phyloP scores from a whole-genome alignment of 2,797 vertebrate species.

The Paedocypris micromegethes region DNA sequence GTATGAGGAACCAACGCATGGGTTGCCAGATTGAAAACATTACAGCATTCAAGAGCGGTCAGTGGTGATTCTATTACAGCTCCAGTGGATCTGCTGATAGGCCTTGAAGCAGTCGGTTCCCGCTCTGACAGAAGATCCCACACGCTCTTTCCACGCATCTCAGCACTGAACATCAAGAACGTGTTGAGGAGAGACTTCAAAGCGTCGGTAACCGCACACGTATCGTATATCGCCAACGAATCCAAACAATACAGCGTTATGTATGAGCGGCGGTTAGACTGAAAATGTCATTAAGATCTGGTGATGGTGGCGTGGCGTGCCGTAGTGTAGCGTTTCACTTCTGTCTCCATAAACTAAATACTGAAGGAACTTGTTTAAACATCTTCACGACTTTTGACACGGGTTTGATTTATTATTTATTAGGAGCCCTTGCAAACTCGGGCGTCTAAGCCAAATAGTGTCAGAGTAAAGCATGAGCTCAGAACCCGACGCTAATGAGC shows the following conservation, averaged over 20 bases:
- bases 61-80: conserved; percentile 22
- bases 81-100: conserved; percentile 28
- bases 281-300: conserved; percentile 26
- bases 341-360: conserved; percentile 31
- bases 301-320: conserved; percentile 22
- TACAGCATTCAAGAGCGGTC: conserved; percentile 21
- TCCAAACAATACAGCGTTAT: conserved; percentile 32
- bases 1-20: conserved; percentile 28
- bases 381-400: conserved; percentile 21
- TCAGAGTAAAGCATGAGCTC: conserved; percentile 1
- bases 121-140: conserved; percentile 6
- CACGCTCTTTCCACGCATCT: not conserved
- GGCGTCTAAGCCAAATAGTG: conserved; percentile 14
- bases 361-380: conserved; percentile 32
- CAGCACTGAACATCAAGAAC: conserved; percentile 26
- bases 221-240: conserved; percentile 33
- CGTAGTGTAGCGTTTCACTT: conserved; percentile 29
- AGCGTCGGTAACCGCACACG: conserved; percentile 23
- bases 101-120: conserved; percentile 16
- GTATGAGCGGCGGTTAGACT: conserved; percentile 19
- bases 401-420: conserved; percentile 25
- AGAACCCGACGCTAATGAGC: not conserved
- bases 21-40: conserved; percentile 33
- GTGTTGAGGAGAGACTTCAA: conserved; percentile 27
- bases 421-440: conserved; percentile 11